phyloP scores from a whole-genome alignment of 2,113 vertebrate genomes.

The Gasterosteus aculeatus region DNA sequence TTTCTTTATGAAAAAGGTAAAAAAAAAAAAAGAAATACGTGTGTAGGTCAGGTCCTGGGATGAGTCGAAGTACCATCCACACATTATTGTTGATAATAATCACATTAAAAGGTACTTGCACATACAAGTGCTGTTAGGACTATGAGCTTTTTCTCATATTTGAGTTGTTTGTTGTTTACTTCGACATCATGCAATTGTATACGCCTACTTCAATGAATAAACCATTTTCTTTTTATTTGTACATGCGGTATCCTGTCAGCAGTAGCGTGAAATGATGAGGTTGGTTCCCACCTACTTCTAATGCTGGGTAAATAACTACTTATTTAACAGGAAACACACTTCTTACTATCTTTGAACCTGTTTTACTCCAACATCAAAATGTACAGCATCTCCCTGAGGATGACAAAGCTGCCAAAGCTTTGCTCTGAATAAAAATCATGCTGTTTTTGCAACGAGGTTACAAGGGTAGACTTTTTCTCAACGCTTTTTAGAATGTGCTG shows the following conservation, averaged over 20 bases:
- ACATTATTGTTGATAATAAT: constrained; percentile 7
- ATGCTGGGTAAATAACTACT: constrained; percentile 19
- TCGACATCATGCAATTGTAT: not conserved
- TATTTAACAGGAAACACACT: constrained; percentile 23
- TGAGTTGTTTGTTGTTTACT: not conserved
- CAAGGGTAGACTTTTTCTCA: constrained; percentile 2
- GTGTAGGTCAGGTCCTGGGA: not conserved
- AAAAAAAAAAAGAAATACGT: not conserved
- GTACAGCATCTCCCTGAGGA: not conserved
- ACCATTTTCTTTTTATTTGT: not conserved
- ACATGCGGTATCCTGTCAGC: not conserved
- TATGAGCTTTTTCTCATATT: not conserved
- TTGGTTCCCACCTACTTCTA: not conserved
- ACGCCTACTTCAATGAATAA: not conserved
- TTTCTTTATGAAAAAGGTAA: not conserved
- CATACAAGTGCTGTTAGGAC: not conserved
- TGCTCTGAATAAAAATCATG: constrained; percentile 15
- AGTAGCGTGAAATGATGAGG: not conserved
- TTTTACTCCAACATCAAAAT: constrained; percentile 6
- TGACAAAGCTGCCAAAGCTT: constrained; percentile 17
- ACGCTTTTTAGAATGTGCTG: constrained; percentile 6
- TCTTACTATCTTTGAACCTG: constrained; percentile 11
- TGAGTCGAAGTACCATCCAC: constrained; percentile 6
- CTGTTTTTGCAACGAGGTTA: constrained; percentile 12
- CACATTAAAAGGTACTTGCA: constrained; percentile 4